phyloP scores from a whole-genome alignment of 1,140 invertebrate species.

The Papilio polyxenes region DNA sequence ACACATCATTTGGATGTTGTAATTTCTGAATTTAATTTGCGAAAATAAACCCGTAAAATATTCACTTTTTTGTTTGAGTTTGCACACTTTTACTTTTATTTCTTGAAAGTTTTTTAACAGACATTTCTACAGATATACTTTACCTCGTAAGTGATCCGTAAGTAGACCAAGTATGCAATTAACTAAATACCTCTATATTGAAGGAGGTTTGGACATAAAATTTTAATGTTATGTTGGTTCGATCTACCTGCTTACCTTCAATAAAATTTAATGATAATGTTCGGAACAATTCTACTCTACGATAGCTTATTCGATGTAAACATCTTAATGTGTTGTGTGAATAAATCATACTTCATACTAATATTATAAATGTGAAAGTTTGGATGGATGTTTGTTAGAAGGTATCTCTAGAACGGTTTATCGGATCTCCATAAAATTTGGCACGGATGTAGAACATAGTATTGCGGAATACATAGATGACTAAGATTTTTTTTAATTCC shows the following conservation, averaged over 20 bases:
- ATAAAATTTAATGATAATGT: conserved; percentile 22
- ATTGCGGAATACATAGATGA: no score
- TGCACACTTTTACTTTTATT: no score
- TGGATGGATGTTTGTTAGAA: no score
- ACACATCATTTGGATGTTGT: no score
- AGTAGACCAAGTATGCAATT: neutral
- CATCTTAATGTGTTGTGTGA: neutral
- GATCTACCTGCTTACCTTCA: neutral
- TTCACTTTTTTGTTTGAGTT: no score
- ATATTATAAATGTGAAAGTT: neutral
- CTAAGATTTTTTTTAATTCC: no score
- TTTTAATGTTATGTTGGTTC: conserved; percentile 19
- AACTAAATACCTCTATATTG: neutral
- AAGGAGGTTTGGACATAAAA: conserved; percentile 7
- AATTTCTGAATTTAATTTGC: no score
- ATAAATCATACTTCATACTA: neutral
- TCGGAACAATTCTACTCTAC: neutral
- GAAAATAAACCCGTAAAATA: no score
- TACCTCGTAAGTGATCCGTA: neutral
- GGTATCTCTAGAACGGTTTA: no score
- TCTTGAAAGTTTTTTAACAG: no score
- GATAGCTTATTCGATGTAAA: neutral
- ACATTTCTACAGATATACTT: neutral
- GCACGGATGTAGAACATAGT: no score
- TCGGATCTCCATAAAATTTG: no score